phyloP scores from a whole-genome alignment of 2,888 invertebrate genomes.

The Acleris sparsana region DNA sequence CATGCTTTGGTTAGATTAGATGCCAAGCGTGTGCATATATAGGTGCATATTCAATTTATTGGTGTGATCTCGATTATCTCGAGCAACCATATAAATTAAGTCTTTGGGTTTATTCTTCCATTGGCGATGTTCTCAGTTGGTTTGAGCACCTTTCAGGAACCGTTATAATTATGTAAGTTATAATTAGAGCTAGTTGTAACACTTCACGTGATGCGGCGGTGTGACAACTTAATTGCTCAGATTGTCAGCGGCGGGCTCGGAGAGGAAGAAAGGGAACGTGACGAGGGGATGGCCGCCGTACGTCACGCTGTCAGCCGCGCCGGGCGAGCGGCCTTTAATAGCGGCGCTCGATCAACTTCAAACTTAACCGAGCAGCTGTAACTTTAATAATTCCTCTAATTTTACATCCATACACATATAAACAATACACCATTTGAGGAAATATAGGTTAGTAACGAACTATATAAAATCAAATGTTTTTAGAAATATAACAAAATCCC shows the following conservation, averaged over 20 bases:
- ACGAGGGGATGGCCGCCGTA: conserved; percentile 46
- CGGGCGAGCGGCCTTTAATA: conserved; percentile 5
- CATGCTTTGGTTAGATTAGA: no score
- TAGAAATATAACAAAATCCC: no score
- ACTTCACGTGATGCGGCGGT: conserved; percentile 53
- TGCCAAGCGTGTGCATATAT: no score
- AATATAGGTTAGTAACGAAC: no score
- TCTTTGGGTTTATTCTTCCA: no score
- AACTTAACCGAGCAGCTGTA: conserved; percentile 7
- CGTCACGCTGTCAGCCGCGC: conserved; percentile 31
- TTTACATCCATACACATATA: no score
- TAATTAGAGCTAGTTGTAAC: conserved; percentile 34
- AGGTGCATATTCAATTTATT: no score
- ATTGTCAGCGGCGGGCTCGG: conserved; percentile 58
- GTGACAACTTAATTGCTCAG: conserved; percentile 72
- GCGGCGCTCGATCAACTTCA: conserved; percentile 22
- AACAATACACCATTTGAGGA: no score
- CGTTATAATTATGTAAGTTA: conserved; percentile 25
- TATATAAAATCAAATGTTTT: no score
- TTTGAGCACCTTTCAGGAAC: not conserved
- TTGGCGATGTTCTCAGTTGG: not conserved
- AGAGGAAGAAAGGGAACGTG: conserved; percentile 51
- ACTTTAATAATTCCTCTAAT: conserved; percentile 4
- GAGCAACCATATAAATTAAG: no score
- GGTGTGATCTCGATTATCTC: no score